Base-by-base conservation (phyloP, 2,797 vertebrate genomes). In the Crocodylus rhombifer region DNA sequence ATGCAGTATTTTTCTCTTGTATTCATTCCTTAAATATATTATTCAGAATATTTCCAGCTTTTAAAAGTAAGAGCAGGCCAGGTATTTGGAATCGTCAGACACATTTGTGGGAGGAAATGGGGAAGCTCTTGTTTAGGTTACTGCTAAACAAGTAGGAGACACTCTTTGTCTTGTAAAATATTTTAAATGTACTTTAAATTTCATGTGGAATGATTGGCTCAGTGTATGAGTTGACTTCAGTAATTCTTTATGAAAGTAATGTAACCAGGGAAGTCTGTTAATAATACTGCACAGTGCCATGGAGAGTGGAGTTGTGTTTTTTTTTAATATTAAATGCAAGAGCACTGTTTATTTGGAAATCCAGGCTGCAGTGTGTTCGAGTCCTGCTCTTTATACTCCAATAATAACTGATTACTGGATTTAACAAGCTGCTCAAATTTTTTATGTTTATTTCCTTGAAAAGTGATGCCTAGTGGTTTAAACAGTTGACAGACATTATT, bases 141-240 rank as follows among this genome's bases (percentile, higher is more conserved):
- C 42, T 51, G 42, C 42, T 51, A 51, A 51, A 51, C 30, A 80
- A 71, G 57, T 6, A 87, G 25, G 61, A 42, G 13, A 15, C 42
- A 15, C n/a, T 69, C 55, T 76, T 91, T 92, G 77, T 17, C 93
- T 88, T 88, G 7, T 86, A 51, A 67, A 80, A 79, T 80, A 33
- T 57, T 91, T 94, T 77, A 88, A 94, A 83, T 82, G 55, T 18
- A 76, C 61, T 88, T 93, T 65, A 94, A 87, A 36, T 18, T 25
- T 83, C 20, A 79, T 64, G 86, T 33, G 4, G 77, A 77, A 77
- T 61, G 69, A 64, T 57, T 20, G 81, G 60, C 65, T 84, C 0
- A 2, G 65, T 42, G 20, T 56, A 60, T 84, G 12, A 77, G 92
- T 82, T 94, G 86, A 89, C 4, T 55, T 82, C 21, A 51, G 85